Percentiles rank a stretch among this genome's conserved stretches.
Conservation (phyloP, 1,140 invertebrate genomes). For the Drosophila pandora region DNA sequence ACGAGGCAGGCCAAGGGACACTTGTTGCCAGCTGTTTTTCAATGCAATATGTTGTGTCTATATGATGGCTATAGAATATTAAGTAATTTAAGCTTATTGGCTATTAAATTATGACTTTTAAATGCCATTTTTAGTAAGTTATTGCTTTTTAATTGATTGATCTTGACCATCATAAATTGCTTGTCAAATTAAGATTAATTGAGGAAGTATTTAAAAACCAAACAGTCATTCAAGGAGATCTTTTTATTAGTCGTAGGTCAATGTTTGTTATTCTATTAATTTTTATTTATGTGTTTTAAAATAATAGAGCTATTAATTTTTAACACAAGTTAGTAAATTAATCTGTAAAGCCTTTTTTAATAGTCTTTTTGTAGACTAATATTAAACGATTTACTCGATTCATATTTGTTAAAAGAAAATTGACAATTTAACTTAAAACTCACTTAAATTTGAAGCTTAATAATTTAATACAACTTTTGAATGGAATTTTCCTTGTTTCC, state of each 20-base stretch:
- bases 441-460: too few species aligned
- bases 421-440: too few species aligned
- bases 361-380: too few species aligned
- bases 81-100: neutral
- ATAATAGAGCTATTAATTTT: too few species aligned
- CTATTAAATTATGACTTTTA: neutral
- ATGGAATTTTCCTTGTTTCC: neutral
- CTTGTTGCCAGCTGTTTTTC: slow-evolving; percentile 68
- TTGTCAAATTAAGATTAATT: slow-evolving; percentile 17
- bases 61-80: neutral
- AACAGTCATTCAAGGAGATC: neutral
- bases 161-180: slow-evolving; percentile 9
- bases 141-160: neutral
- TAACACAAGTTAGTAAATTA: too few species aligned
- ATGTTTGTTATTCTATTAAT: too few species aligned
- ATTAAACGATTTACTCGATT: too few species aligned
- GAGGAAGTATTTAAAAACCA: neutral
- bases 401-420: too few species aligned
- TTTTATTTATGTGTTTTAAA: too few species aligned
- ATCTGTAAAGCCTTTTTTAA: too few species aligned
- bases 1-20: slow-evolving; percentile 31
- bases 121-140: neutral
- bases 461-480: too few species aligned
- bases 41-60: slow-evolving; percentile 22
- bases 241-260: too few species aligned